Evolutionary conservation across 2,888 invertebrate species (phyloP).

Genomic region (Stenolophus ochropezus): DNA sequence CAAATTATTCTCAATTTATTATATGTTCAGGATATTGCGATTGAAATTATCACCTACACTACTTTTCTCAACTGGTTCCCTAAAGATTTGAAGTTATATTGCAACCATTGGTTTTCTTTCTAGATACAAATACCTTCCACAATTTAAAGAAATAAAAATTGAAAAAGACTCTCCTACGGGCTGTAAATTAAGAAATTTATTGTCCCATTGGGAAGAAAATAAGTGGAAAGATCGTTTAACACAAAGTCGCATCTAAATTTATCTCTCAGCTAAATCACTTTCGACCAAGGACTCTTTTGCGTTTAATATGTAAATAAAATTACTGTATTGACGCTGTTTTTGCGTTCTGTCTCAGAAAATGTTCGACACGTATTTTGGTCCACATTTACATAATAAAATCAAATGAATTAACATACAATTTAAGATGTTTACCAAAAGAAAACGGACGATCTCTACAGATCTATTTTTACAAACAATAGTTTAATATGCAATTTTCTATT

Average conservation of each 20-base stretch:
- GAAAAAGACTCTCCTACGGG: background rate
- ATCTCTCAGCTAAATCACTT: background rate
- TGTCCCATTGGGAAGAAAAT: background rate
- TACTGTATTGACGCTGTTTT: background rate
- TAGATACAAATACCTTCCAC: background rate
- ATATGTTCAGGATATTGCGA: too few species aligned
- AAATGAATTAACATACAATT: constrained; percentile 25
- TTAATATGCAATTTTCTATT: too few species aligned
- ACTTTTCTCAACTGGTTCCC: background rate
- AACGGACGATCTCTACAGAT: too few species aligned
- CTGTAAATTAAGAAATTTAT: background rate
- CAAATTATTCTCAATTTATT: too few species aligned
- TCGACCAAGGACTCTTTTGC: background rate
- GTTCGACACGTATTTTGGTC: background rate
- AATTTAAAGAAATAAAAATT: background rate
- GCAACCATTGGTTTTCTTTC: background rate
- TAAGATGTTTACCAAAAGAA: constrained; percentile 17
- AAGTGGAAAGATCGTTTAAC: background rate
- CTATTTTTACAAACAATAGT: too few species aligned
- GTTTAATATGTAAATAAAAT: constrained; percentile 10
- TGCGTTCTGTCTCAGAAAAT: background rate
- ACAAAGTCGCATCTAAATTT: background rate
- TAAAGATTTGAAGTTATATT: background rate
- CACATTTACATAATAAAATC: constrained; percentile 11
- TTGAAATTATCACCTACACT: background rate